phyloP scores from a whole-genome alignment of 2,797 vertebrate genomes.

The Premnoplex brunnescens region DNA sequence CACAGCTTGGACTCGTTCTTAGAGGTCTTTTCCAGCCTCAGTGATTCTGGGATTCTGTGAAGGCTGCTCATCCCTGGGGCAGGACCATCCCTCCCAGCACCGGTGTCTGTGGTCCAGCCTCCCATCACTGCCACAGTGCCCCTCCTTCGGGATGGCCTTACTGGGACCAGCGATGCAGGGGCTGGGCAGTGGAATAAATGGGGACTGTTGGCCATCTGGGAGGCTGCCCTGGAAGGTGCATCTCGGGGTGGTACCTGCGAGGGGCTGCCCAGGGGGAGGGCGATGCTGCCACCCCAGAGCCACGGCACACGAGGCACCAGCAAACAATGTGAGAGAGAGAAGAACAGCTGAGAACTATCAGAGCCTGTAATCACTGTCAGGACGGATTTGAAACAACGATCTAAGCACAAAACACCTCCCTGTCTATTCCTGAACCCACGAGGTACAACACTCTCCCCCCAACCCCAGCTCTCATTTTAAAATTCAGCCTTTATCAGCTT shows the following conservation, averaged over 20 bases:
- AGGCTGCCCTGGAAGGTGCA: rapidly evolving
- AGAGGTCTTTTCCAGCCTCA: neutral
- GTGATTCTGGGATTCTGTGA: neutral
- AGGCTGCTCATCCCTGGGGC: rapidly evolving
- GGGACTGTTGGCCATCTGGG: rapidly evolving
- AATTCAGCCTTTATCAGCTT: conserved; percentile 56
- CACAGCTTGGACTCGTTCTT: rapidly evolving
- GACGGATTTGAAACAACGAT: rapidly evolving
- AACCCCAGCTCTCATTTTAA: neutral
- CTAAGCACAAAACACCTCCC: neutral
- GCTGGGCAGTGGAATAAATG: rapidly evolving
- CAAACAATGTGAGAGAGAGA: neutral
- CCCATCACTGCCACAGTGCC: neutral
- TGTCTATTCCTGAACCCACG: neutral
- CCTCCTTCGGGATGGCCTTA: rapidly evolving
- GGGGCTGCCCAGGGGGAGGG: rapidly evolving
- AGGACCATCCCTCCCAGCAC: rapidly evolving
- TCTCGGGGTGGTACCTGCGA: rapidly evolving
- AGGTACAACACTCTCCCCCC: neutral
- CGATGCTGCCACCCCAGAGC: neutral
- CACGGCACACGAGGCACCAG: rapidly evolving
- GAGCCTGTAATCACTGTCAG: neutral
- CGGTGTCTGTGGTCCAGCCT: rapidly evolving
- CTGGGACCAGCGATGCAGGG: rapidly evolving
- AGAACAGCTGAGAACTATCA: rapidly evolving